Evolutionary conservation across 2,888 invertebrate species (phyloP), one percentile per base, ranked within the genome.

Genomic region (Stenodera caucasica): DNA sequence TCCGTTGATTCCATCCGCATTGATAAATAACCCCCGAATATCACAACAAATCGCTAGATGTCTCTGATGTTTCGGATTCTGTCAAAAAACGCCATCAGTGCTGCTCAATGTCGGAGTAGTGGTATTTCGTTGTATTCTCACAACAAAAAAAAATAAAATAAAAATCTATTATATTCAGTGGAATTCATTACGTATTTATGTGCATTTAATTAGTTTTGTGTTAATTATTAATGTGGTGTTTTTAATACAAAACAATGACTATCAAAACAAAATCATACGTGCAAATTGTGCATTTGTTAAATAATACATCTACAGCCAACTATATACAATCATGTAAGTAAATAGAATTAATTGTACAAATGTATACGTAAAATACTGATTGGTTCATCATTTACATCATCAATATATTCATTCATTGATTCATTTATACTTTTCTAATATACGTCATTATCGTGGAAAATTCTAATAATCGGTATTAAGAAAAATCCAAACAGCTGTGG

Each of bases 321-420:
- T 75, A 74, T 70, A 68, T 75, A 58, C 77, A 77, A 73, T 70
- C 72, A 72, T 67, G 78, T 78, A 74, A 75, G 77, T 75, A 18
- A 26, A 63, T 56, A 59, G n/a, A n/a, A n/a, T n/a, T n/a, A n/a
- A n/a, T n/a, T n/a, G n/a, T n/a, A n/a, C n/a, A n/a, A n/a, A n/a
- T n/a, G n/a, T n/a, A n/a, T n/a, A n/a, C n/a, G n/a, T n/a, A n/a
- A n/a, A n/a, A n/a, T n/a, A n/a, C n/a, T n/a, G n/a, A n/a, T n/a
- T n/a, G n/a, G n/a, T n/a, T n/a, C n/a, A n/a, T n/a, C n/a, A n/a
- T n/a, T n/a, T n/a, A n/a, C n/a, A n/a, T n/a, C n/a, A 49, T 26
- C 26, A 26, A 3, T 26, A 26, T 35, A 2, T 35, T 35, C 12
- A n/a, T 35, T 35, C 33, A 35, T 35, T 35, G 5, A 35, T 35